Evolutionary conservation across 1,140 invertebrate genomes (phyloP).

Genomic region (Dryas iulia): DNA sequence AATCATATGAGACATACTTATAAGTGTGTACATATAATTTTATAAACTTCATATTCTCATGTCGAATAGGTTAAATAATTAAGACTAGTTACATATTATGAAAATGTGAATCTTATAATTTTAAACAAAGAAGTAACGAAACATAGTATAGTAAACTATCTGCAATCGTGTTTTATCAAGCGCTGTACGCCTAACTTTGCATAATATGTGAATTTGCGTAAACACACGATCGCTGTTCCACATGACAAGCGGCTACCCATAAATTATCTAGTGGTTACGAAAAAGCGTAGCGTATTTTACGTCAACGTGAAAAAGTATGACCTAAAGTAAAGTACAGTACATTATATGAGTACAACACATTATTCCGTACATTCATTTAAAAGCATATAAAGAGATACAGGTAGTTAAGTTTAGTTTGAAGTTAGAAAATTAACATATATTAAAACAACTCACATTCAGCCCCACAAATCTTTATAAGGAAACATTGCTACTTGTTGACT

Average conservation of each 20-base stretch:
- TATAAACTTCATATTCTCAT: no score
- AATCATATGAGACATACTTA: no score
- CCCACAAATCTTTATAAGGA: no score
- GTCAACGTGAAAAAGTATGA: neutral
- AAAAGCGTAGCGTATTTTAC: neutral
- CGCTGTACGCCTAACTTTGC: conserved; percentile 14
- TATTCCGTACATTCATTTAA: no score
- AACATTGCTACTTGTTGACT: conserved; percentile 18
- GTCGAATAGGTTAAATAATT: no score
- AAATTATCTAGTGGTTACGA: neutral
- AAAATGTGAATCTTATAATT: neutral
- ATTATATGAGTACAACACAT: no score
- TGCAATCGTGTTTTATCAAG: conserved; percentile 28
- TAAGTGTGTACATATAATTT: no score
- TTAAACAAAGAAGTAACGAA: neutral
- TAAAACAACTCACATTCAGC: no score
- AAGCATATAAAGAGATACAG: no score
- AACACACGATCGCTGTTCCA: conserved; percentile 20
- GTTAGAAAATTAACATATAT: no score
- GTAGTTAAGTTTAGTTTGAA: no score
- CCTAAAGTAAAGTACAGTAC: neutral
- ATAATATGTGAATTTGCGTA: conserved; percentile 28
- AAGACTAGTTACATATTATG: neutral
- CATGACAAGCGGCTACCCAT: conserved; percentile 8
- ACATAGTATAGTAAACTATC: conserved; percentile 3